Base-by-base conservation (phyloP, 2,113 vertebrate species). In the Xiphias gladius region DNA sequence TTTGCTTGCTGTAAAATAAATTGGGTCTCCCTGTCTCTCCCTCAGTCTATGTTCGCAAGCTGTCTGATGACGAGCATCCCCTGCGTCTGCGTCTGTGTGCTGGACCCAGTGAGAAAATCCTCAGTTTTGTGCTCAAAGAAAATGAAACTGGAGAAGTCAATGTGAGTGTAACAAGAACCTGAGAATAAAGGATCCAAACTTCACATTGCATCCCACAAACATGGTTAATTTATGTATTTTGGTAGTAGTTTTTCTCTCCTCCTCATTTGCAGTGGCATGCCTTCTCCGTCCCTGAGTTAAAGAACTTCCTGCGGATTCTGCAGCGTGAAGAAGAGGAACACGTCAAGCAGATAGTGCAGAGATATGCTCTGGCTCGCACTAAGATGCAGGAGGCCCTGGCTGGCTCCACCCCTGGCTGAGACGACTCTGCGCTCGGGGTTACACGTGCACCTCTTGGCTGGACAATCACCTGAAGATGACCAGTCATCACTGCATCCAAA, bases 91-190 rank as follows among this genome's bases (percentile, higher is more conserved):
- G 98, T 46, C 95, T 99, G 79, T 89, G 94, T 30, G 92, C 97
- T 0, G 98, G 98, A 0, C 98, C 98, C 41, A 97, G 94, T 14
- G 97, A 99, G 91, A 97, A 98, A 80, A 86, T 93, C 69, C 94
- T 99, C 76, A 97, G 97, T 87, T 97, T 98, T 11, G 89, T 99
- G 75, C 93, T 99, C 65, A 98, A 98, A 86, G 98, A 99, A 92
- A 99, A 99, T 2, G 98, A 99, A 89, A 97, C 96, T 0, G 98
- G 97, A 61, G 98, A 99, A 69, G 97, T 99, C 82, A 98, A 99
- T 1, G 98, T 99, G 91, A 98, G 98, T 97, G 28, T 17, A 80
- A 37, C n/a, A 32, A 13, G 4, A 35, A 59, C 19, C n/a, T 13
- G 7, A 57, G 2, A 43, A 7, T 10, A n/a, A 2, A 7, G 4